Evolutionary conservation across 2,888 invertebrate species (phyloP), one percentile per base, ranked within the genome.

Genomic region (Adineta ricciae): DNA sequence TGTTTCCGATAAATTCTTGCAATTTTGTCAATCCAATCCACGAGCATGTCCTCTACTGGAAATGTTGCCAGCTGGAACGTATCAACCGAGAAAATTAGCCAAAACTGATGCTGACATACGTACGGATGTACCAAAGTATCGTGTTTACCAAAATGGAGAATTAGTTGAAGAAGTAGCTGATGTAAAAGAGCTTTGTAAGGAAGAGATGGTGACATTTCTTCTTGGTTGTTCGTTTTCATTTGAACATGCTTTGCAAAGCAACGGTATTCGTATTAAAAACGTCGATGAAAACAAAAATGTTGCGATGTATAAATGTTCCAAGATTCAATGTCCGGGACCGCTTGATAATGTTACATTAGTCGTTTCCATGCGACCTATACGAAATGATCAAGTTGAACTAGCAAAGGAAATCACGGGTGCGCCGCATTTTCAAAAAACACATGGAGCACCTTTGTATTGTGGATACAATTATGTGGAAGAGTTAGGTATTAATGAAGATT

Each of bases 221-320:
- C 32, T 73, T 21, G 73, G 73, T 36, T 73, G 73, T 73, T 73
- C 73, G 16, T 73, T 73, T 38, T 73, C 73, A 73, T 73, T 38
- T 73, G 73, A 73, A 36, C 24, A 73, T 38, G 73, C 38, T 36
- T 38, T 73, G 21, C 73, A 73, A 73, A 2, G 36, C 14, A 2
- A 73, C 36, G 73, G 73, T n/a, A 73, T 73, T 32, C 32, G 38
- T 32, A 73, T 73, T 19, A 73, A 73, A 73, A 32, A 73, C 19
- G 19, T 73, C 21, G 73, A 73, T 36, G n/a, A 73, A 38, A 73
- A 73, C 36, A 73, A 73, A 73, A 73, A 73, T 73, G 32, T 73
- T 3, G 32, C 73, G 19, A 73, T 73, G 73, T 73, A 73, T 38
- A 73, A 19, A 36, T 73, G 73, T 73, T 38, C 32, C 14, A 73